Evolutionary conservation across 2,797 vertebrate genomes (phyloP).

Genomic region (Eutrigla gurnardus): DNA sequence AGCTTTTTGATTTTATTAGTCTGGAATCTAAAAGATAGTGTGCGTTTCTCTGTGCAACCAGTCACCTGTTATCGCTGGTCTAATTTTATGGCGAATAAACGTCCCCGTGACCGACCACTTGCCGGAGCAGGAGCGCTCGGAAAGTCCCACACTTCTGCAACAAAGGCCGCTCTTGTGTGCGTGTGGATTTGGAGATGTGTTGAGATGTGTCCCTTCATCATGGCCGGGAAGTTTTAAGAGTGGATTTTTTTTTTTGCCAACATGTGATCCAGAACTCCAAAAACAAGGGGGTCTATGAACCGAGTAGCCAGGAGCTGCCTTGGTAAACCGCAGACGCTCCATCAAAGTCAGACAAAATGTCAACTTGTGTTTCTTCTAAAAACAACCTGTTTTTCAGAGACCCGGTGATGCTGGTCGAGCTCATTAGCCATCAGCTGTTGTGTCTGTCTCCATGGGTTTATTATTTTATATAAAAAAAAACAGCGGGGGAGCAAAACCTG

Average conservation of each 20-base stretch:
- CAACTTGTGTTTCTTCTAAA: too few relatives aligned
- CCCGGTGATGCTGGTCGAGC: constrained; percentile 52
- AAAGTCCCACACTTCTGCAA: constrained; percentile 38
- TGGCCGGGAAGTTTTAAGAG: background rate
- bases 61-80: constrained; percentile 26
- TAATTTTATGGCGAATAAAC: constrained; percentile 9
- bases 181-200: constrained; percentile 11
- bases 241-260: background rate
- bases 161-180: constrained; percentile 52
- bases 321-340: background rate
- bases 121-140: constrained; percentile 12
- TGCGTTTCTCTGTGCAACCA: constrained; percentile 4
- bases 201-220: constrained; percentile 3
- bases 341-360: background rate
- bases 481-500: constrained; percentile 66
- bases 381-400: constrained; percentile 28
- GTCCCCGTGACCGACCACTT: constrained; percentile 40
- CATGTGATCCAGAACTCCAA: constrained; percentile 17
- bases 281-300: background rate
- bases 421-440: constrained; percentile 67
- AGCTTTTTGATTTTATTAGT: background rate
- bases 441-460: too few relatives aligned
- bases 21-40: background rate
- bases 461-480: constrained; percentile 11
- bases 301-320: background rate